These are phyloP conservation scores for Ernsta delagoae DNA, from an alignment of 2,888 invertebrate species.

Conservation along the genomic window DNA sequence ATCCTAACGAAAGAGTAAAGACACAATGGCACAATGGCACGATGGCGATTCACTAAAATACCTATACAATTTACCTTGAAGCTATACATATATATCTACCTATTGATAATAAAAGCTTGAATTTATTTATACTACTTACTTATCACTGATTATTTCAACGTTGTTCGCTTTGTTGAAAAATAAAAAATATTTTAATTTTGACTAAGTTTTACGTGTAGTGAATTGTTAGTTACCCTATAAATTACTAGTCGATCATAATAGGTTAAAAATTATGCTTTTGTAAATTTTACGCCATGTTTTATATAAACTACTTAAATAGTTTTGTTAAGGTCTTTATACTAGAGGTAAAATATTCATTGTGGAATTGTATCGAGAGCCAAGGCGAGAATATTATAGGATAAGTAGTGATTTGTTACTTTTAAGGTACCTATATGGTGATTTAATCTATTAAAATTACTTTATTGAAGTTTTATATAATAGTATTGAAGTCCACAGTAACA, in stretches of 20 bases:
- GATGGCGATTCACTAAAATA: not conserved
- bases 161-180: not conserved
- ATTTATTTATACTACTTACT: no score
- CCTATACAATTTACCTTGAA: not conserved
- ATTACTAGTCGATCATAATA: slow-evolving; percentile 71
- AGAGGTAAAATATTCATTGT: slow-evolving; percentile 12
- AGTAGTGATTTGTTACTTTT: slow-evolving; percentile 20
- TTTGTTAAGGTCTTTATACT: slow-evolving; percentile 26
- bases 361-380: slow-evolving; percentile 14
- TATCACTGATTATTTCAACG: no score
- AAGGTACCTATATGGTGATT: not conserved
- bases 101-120: no score
- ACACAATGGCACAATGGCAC: no score
- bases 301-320: slow-evolving; percentile 39
- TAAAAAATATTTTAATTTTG: not conserved
- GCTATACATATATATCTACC: no score
- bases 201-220: slow-evolving; percentile 55
- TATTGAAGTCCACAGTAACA: not conserved
- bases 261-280: slow-evolving; percentile 59
- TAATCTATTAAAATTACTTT: slow-evolving; percentile 1
- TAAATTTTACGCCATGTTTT: slow-evolving; percentile 59
- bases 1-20: no score
- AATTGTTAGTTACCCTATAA: slow-evolving; percentile 67
- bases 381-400: slow-evolving; percentile 14
- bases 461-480: not conserved